phyloP scores from a whole-genome alignment of 2,113 vertebrate genomes.

The Quiscalus mexicanus region DNA sequence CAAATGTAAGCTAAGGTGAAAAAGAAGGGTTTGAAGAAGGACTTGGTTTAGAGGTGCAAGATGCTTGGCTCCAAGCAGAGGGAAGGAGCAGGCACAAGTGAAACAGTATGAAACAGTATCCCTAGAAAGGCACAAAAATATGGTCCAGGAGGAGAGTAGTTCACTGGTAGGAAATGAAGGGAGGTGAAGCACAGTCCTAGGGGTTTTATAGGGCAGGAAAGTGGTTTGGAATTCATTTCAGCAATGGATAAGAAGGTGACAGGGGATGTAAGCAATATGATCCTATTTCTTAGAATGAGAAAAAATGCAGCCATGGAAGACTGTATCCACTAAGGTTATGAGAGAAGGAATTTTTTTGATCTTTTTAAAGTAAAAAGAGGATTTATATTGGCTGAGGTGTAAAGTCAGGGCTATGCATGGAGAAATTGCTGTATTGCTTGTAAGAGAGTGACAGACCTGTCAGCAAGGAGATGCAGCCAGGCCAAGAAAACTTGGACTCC shows the following conservation, averaged over 20 bases:
- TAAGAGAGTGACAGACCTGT: background rate
- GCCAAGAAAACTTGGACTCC: background rate
- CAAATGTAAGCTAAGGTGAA: background rate
- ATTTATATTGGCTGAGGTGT: background rate
- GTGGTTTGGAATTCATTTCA: conserved; percentile 1
- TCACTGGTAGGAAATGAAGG: background rate
- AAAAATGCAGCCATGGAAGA: background rate
- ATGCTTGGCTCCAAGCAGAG: background rate
- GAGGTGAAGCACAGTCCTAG: background rate
- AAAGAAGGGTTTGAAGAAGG: background rate
- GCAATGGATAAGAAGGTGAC: background rate
- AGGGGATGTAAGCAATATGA: background rate
- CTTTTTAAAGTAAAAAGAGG: background rate
- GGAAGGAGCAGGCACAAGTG: background rate
- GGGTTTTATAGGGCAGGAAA: background rate
- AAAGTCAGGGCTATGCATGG: background rate
- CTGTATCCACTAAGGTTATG: background rate
- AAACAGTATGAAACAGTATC: background rate
- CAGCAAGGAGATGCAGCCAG: background rate
- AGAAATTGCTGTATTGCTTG: background rate
- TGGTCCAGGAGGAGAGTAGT: background rate
- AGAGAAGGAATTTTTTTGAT: background rate
- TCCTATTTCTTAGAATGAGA: background rate
- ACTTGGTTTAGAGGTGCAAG: background rate
- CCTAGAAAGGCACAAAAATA: background rate